Evolutionary conservation across 1,140 invertebrate genomes (phyloP).

Genomic region (Metopolophium dirhodum): DNA sequence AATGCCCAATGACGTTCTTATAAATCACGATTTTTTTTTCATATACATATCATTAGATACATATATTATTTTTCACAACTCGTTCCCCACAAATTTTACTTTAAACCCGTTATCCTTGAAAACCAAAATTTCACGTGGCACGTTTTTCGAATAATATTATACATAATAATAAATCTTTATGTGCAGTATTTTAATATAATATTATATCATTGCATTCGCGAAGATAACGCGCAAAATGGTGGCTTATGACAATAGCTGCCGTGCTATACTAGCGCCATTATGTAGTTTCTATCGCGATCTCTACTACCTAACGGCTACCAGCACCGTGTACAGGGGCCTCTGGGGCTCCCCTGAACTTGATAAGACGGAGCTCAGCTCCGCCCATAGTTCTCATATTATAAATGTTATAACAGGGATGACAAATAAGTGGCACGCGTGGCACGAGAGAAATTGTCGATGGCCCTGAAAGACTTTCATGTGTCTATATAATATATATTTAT

Average conservation of each 20-base stretch:
- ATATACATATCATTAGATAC: not conserved
- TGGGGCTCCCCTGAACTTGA: too few relatives aligned
- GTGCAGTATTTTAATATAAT: not conserved
- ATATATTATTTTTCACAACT: not conserved
- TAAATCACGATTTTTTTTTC: conserved; percentile 16
- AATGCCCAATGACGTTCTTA: not conserved
- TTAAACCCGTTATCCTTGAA: conserved; percentile 13
- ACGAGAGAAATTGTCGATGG: too few relatives aligned
- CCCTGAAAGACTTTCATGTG: too few relatives aligned
- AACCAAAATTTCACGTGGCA: not conserved
- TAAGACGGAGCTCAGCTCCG: too few relatives aligned
- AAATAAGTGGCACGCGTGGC: too few relatives aligned
- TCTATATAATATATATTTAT: too few relatives aligned
- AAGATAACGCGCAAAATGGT: not conserved
- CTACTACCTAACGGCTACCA: too few relatives aligned
- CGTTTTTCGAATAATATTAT: not conserved
- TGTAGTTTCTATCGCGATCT: not conserved
- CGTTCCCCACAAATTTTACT: conserved; percentile 25
- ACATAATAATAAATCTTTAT: not conserved
- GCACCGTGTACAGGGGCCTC: too few relatives aligned
- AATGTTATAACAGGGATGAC: too few relatives aligned
- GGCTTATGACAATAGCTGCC: not conserved
- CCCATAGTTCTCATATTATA: too few relatives aligned
- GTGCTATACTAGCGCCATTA: not conserved
- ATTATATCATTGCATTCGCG: not conserved